Percentiles rank a stretch among this genome's conserved stretches.
Conservation (phyloP, 1,140 invertebrate genomes). For the Acyrthosiphon pisum region DNA sequence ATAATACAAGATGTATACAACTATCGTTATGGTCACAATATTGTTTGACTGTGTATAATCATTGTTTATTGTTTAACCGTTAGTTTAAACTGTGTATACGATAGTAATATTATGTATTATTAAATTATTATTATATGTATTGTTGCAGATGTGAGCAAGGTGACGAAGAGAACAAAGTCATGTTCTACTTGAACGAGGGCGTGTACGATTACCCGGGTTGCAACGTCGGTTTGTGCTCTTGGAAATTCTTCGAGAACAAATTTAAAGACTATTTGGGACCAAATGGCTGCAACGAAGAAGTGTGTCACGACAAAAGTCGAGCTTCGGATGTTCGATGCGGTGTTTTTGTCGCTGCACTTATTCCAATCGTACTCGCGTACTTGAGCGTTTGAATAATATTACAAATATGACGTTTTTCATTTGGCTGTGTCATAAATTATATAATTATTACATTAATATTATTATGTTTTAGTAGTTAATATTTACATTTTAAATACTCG, state of each 20-base stretch:
- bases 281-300: slow-evolving; percentile 59
- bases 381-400: background rate
- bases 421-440: slow-evolving; percentile 9
- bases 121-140: background rate
- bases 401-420: background rate
- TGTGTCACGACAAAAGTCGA: slow-evolving; percentile 10
- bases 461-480: background rate
- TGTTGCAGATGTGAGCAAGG: slow-evolving; percentile 62
- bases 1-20: background rate
- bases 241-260: slow-evolving; percentile 65
- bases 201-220: slow-evolving; percentile 64
- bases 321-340: background rate
- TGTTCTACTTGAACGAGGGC: slow-evolving; percentile 66
- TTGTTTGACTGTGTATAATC: background rate
- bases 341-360: background rate
- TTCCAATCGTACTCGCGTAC: background rate
- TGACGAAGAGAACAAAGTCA: slow-evolving; percentile 64
- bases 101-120: too few species aligned
- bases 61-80: background rate
- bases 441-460: background rate
- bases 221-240: slow-evolving; percentile 66
- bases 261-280: slow-evolving; percentile 61
- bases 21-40: background rate
- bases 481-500: background rate
- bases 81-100: background rate